Evolutionary conservation across 1,140 invertebrate species (phyloP), one percentile per base, ranked within the genome.

Genomic region (Diorhabda carinulata): DNA sequence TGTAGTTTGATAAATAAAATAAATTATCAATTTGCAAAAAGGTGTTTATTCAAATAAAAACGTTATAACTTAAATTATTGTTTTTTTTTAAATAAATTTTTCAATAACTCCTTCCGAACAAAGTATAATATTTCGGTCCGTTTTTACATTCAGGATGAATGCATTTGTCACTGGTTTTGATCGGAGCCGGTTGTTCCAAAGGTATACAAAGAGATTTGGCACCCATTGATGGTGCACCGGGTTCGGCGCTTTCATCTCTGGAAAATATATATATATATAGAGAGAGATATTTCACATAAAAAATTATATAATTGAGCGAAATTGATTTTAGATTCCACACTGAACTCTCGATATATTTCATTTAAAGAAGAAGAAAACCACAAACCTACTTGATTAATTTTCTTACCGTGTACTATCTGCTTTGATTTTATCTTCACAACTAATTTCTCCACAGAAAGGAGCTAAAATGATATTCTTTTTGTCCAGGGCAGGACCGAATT

Each of bases 161-260:
- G 81, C 98, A 99, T 74, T 90, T 91, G 61, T 92, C 86, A 9
- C 78, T 79, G 9, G 82, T 70, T 59, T 84, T 82, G 52, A 93
- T 84, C 8, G 78, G 66, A 4, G 85, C 81, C 2, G 92, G 89
- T 79, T 98, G 97, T 42, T 96, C 85, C 79, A 99, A 94, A 7
- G 98, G 98, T 77, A 99, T 97, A 81, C 98, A 99, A 0, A 99
- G 84, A 41, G 93, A 92, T 82, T 99, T 99, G 4, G 98, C 98
- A 47, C 98, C 98, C 97, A 99, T 99, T 0, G 95, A 89, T 40
- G 97, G 93, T 57, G 91, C 89, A 57, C 90, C 90, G 72, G 89
- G 83, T 76, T 96, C 94, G 10, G 86, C 85, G 3, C 85, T 85
- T 44, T 84, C 85, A 60, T 87, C 84, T 69, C 86, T 87, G 70